Conservation (phyloP, 1,140 invertebrate genomes). For the Zaprionus davidi region DNA sequence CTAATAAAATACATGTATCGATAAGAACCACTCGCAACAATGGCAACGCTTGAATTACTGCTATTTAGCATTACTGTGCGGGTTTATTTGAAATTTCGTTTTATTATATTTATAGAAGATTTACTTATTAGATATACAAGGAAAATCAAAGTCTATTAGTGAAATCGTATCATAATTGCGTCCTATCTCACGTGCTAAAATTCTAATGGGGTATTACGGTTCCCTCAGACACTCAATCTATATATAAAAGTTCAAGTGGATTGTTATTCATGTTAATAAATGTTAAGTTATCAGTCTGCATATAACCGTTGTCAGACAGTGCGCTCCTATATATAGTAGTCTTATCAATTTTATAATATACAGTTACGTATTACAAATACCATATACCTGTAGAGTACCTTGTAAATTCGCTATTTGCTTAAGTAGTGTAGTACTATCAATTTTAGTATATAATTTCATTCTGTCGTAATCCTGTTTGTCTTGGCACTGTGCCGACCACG, state of each 20-base stretch:
- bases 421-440: conserved; percentile 4
- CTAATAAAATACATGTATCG: not conserved
- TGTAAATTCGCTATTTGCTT: not conserved
- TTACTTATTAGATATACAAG: not conserved
- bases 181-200: not conserved
- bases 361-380: not conserved
- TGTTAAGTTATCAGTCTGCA: not conserved
- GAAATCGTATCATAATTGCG: not conserved
- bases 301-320: not conserved
- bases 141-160: not conserved
- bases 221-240: not conserved
- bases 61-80: not conserved
- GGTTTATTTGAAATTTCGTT: not conserved
- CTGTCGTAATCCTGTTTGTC: conserved; percentile 3
- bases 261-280: not conserved
- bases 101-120: not conserved
- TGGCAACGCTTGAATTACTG: not conserved
- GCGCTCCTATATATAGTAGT: not conserved
- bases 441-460: conserved; percentile 4
- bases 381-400: not conserved
- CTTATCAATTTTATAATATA: not conserved
- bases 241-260: not conserved
- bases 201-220: not conserved
- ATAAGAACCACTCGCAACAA: not conserved
- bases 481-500: not conserved